A percentile compares a stretch with the other conserved stretches of the same genome.
Evolutionary conservation across 1,140 invertebrate genomes (phyloP).

Genomic region (Drosophila rufa): DNA sequence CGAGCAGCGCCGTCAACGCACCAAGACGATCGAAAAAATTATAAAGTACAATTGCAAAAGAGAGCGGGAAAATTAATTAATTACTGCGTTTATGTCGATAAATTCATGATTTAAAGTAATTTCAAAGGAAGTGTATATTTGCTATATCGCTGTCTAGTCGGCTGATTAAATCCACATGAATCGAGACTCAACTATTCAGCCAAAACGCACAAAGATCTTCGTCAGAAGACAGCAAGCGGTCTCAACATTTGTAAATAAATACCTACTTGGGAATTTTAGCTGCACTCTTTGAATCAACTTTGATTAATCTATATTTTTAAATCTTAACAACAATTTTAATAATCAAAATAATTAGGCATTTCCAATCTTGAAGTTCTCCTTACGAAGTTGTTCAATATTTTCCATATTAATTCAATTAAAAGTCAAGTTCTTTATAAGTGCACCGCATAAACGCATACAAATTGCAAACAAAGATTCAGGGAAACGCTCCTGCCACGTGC

Average conservation of each 20-base stretch:
- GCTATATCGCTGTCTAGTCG: too few relatives aligned
- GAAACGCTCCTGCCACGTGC: constrained; percentile 4
- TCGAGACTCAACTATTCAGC: too few relatives aligned
- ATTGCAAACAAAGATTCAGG: not conserved
- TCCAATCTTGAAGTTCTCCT: not conserved
- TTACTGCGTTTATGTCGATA: constrained; percentile 12
- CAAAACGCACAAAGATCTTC: too few relatives aligned
- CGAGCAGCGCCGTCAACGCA: constrained; percentile 10
- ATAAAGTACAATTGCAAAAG: not conserved
- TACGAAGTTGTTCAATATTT: not conserved
- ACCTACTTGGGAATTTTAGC: not conserved
- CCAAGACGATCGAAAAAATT: constrained; percentile 3
- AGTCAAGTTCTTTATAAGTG: not conserved
- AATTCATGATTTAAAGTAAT: not conserved
- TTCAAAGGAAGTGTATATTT: not conserved
- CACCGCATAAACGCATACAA: constrained; percentile 2
- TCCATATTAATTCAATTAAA: not conserved
- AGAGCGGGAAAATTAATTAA: constrained; percentile 1
- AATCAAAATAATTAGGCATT: too few relatives aligned
- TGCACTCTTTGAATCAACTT: too few relatives aligned
- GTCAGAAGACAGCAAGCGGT: too few relatives aligned
- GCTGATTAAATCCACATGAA: too few relatives aligned
- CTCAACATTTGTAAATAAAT: too few relatives aligned
- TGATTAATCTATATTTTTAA: too few relatives aligned
- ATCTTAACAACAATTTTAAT: too few relatives aligned